Evolutionary conservation across 2,888 invertebrate genomes (phyloP), one percentile per base, ranked within the genome.

Genomic region (Lasioglossum zephyrum): DNA sequence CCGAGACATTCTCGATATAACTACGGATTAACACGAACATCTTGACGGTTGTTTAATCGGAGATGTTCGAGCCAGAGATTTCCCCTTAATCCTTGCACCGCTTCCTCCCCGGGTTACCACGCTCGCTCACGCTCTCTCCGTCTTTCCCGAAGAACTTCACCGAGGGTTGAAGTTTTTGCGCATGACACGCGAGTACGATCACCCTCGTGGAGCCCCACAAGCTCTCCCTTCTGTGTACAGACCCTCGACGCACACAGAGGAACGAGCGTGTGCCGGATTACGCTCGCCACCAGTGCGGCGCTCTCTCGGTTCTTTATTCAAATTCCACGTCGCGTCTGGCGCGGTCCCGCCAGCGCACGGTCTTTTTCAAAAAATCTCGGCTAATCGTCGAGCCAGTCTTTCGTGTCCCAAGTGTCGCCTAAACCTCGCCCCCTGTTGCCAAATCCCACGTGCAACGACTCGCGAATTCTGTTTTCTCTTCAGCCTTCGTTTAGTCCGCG

Each of bases 121-220:
- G 2, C 36, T 18, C 8, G 18, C 36, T 18, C 8, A 6, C 31
- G 22, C 66, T 66, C 1, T 69, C 22, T 70, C 70, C 3, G 36
- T 70, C 70, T 70, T 72, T 75, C 74, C 63, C 79, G 73, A 80
- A 82, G 88, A 88, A 83, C 63, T 83, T 76, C 13, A 70, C 81
- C 63, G 85, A 88, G 91, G 91, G 89, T 87, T 87, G 87, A 87
- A 87, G 87, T 90, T 91, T 85, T 91, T 92, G 93, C 93, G 93
- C 93, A 93, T 93, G 93, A 92, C 93, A 92, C 92, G 91, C 91
- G 90, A 92, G 92, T 92, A 87, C 93, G 93, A 90, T 93, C 93
- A 93, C 92, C 93, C 93, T 92, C 89, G 86, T 87, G 91, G 86
- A 89, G 88, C 86, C 86, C 83, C 83, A 87, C 88, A 85, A 87